Conservation (phyloP, 2,113 vertebrate species). For the Nyctibius bracteatus region DNA sequence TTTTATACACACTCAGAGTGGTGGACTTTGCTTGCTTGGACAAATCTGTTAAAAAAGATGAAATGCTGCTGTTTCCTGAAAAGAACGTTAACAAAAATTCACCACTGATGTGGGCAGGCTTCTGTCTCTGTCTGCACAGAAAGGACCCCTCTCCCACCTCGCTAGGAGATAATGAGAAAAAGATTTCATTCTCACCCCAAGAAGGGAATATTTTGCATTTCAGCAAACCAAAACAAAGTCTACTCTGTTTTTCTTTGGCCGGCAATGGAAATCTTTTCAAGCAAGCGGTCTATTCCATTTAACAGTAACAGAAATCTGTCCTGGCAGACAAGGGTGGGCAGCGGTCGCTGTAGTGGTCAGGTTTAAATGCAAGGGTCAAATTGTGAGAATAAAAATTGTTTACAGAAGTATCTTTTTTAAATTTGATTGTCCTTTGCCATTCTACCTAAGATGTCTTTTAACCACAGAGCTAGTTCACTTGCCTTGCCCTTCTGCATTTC, state of each 20-base stretch:
- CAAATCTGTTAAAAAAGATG: constrained; percentile 6
- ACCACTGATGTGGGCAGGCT: neutral
- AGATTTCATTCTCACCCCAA: constrained; percentile 21
- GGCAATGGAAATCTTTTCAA: neutral
- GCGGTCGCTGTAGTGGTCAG: neutral
- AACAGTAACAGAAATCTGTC: neutral
- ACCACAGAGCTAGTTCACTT: neutral
- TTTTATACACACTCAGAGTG: neutral
- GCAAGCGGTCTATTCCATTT: neutral
- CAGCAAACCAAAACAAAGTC: constrained; percentile 2
- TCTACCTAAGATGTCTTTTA: neutral
- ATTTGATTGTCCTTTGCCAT: neutral
- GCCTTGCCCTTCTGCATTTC: neutral
- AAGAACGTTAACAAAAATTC: neutral
- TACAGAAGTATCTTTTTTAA: neutral
- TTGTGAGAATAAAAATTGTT: neutral
- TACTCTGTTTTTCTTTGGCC: neutral
- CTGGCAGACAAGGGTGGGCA: neutral
- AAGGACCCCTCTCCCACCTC: neutral
- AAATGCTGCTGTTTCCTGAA: neutral
- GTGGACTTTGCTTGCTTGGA: constrained; percentile 42
- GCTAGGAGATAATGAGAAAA: neutral
- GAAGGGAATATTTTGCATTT: constrained; percentile 41
- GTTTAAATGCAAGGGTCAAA: neutral
- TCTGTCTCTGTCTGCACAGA: neutral